Conservation (phyloP, 2,113 vertebrate genomes). For the Globicephala melas region DNA sequence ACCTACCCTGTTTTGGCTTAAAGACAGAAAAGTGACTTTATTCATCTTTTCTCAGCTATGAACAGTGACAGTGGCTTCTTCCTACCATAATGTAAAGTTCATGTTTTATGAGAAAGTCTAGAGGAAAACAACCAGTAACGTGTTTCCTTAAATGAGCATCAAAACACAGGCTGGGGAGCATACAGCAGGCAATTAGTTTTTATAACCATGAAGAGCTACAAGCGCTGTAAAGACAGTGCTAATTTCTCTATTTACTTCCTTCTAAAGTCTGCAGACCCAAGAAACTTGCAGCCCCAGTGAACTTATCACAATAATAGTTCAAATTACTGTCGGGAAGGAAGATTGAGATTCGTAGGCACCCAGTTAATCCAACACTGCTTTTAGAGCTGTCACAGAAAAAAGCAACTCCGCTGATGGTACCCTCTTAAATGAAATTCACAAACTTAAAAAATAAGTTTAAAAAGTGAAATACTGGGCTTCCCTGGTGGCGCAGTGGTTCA, state of each 20-base stretch:
- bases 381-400: neutral
- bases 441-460: constrained; percentile 20
- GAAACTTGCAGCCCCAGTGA: constrained; percentile 2
- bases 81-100: neutral
- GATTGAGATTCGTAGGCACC: neutral
- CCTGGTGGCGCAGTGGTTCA: too few relatives aligned
- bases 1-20: neutral
- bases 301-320: neutral
- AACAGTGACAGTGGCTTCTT: neutral
- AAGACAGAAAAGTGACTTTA: constrained; percentile 36
- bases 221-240: neutral
- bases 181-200: neutral
- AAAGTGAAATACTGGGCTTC: neutral
- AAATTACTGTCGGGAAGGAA: constrained; percentile 19
- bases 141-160: constrained; percentile 1
- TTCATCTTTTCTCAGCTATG: constrained; percentile 7
- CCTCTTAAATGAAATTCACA: neutral
- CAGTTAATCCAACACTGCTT: neutral
- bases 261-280: neutral
- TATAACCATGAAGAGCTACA: neutral
- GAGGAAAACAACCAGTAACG: neutral
- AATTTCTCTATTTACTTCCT: constrained; percentile 52
- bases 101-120: constrained; percentile 30
- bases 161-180: neutral
- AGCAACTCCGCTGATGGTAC: neutral